A percentile compares a stretch with the other conserved stretches of the same genome.
phyloP scores from a whole-genome alignment of 2,888 invertebrate genomes.

The Tribolium freemani region DNA sequence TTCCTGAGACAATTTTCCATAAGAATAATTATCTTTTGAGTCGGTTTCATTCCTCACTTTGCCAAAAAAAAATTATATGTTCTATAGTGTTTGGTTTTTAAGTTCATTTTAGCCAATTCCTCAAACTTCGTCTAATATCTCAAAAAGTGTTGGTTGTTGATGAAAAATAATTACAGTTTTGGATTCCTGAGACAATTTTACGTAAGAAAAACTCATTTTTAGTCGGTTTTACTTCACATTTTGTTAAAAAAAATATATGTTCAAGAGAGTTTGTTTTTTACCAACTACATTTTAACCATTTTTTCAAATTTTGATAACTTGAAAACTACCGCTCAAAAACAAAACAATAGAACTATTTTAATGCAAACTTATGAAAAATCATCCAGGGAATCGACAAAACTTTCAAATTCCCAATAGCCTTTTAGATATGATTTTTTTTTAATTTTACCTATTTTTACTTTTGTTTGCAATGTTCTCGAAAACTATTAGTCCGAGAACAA shows the following conservation, averaged over 20 bases:
- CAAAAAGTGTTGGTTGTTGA: not conserved
- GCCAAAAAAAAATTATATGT: not conserved
- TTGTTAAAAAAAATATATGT: not conserved
- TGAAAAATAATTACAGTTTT: not conserved
- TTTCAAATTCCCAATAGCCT: too few species aligned
- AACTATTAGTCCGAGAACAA: too few species aligned
- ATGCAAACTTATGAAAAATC: too few species aligned
- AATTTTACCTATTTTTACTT: too few species aligned
- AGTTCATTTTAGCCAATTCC: not conserved
- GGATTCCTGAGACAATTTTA: not conserved
- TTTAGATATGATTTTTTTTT: too few species aligned
- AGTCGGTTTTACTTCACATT: too few species aligned
- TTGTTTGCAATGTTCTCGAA: too few species aligned
- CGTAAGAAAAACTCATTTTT: not conserved
- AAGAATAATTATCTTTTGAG: not conserved
- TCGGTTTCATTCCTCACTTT: not conserved
- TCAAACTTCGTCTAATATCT: not conserved
- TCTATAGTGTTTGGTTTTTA: not conserved
- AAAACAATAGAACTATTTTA: too few species aligned
- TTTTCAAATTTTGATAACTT: too few species aligned
- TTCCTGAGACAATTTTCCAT: not conserved
- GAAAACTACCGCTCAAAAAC: too few species aligned
- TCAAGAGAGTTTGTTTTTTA: not conserved
- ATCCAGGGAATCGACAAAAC: too few species aligned
- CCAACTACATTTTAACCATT: too few species aligned